Evolutionary conservation across 2,113 vertebrate species (phyloP), one percentile per base, ranked within the genome.

Genomic region (Tenebrosternarchus preto): DNA sequence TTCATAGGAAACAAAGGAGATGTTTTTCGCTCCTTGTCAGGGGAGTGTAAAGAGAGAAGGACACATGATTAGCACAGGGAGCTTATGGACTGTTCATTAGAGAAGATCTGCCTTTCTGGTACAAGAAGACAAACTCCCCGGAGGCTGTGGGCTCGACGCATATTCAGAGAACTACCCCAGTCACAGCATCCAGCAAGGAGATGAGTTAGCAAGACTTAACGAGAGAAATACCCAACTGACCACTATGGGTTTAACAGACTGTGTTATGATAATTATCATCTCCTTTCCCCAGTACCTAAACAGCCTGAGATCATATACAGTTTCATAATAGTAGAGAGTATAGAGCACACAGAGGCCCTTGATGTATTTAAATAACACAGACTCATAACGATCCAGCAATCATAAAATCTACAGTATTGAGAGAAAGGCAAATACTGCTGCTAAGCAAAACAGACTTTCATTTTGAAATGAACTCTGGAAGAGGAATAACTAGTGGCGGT

Each of bases 71-170:
- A 74, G 72, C 29, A 60, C 24, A 11, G 60, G 29, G 56, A 74
- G 72, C 29, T 74, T 24, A 19, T 74, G 29, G 55, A 74, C 55
- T 74, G 55, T 60, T 74, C 72, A 74, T 74, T 74, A 74, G 63
- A 55, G 74, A 50, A 43, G 27, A 67, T 77, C 46, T 77, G 76
- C 50, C 63, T 50, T 50, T 5, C n/a, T 77, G 25, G n/a, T 55
- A 43, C 33, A 60, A 11, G 15, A 20, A 63, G 43, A 66, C 53
- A 59, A 36, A 74, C 5, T 31, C 56, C 4, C n/a, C 0, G 55
- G 72, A 56, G 56, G 39, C 24, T 59, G 55, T 39, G 20, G 31
- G 55, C 24, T 22, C 24, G 31, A 25, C 17, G 31, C 33, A 11
- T 31, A 11, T 68, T 39, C 33, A 36, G 22, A n/a, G 2, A 57